These are phyloP conservation scores for Misgurnus anguillicaudatus DNA, from an alignment of 2,113 vertebrate genomes.

Conservation along the genomic window DNA sequence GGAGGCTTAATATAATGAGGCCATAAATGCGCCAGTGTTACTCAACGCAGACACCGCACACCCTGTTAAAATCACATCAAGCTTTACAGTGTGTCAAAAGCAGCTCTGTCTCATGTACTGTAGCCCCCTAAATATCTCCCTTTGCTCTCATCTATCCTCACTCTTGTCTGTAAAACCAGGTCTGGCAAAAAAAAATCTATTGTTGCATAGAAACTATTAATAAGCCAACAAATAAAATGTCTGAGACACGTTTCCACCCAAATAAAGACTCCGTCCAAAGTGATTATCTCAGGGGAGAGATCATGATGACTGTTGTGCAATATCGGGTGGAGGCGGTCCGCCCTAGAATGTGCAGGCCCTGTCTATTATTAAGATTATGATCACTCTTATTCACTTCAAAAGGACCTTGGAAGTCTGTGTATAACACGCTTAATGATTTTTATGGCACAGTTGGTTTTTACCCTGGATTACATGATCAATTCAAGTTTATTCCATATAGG, in stretches of 20 bases:
- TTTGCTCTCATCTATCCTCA: neutral
- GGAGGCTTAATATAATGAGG: slow-evolving; percentile 51
- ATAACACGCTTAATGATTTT: slow-evolving; percentile 64
- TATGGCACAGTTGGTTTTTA: slow-evolving; percentile 61
- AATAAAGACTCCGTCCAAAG: slow-evolving; percentile 51
- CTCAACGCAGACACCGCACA: slow-evolving; percentile 51
- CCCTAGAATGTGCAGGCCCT: slow-evolving; percentile 46
- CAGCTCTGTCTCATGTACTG: slow-evolving; percentile 17
- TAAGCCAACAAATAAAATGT: slow-evolving; percentile 49
- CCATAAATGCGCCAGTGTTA: slow-evolving; percentile 49
- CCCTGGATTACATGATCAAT: slow-evolving; percentile 41
- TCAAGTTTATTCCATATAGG: slow-evolving; percentile 23
- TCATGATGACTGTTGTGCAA: slow-evolving; percentile 41
- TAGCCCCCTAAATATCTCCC: neutral
- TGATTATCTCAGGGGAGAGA: slow-evolving; percentile 36
- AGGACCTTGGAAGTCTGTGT: slow-evolving; percentile 50
- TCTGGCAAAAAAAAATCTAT: slow-evolving; percentile 27
- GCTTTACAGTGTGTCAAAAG: slow-evolving; percentile 8
- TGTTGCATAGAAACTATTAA: slow-evolving; percentile 28
- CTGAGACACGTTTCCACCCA: slow-evolving; percentile 49
- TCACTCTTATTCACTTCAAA: slow-evolving; percentile 65
- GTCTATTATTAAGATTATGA: slow-evolving; percentile 63
- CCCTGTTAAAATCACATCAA: slow-evolving; percentile 46
- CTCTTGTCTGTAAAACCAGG: slow-evolving; percentile 2
- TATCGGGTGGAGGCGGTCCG: slow-evolving; percentile 22